Evolutionary conservation across 92 coral and sea anemone species (phyloP), one percentile per base, ranked within the genome.

Genomic region (Blastomussa wellsi): DNA sequence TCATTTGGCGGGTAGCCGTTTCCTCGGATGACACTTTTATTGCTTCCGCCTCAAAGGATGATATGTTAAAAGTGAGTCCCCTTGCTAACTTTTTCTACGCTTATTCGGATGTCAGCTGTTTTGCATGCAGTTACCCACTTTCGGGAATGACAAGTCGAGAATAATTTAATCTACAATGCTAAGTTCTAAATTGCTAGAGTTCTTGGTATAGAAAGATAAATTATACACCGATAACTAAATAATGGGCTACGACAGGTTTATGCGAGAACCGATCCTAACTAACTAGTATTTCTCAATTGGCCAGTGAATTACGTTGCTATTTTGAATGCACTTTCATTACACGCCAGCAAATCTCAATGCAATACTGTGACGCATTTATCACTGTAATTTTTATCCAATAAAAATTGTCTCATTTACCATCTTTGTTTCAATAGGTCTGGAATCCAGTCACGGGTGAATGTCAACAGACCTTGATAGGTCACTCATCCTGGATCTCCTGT

Each of bases 401-500:
- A 6, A 17, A 20, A 16, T 33, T 2, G 5, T 6, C 13, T 9
- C 12, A 1, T 70, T 70, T 22, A 22, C 31, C 33, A 53, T 31
- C 17, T 24, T 39, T 74, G 24, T 29, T 7, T 62, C 73, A 22
- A 42, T 8, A 85, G 88, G 97, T 94, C n/a, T 94, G 97, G 97
- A 77, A 91, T 69, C 84, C 95, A 38, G 87, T 84, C 26, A 76
- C 79, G 12, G 94, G 97, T 7, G 92, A 87, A 57, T 94, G 97
- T 68, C 53, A 86, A 39, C 97, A 94, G 59, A 94, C 97, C 4
- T 76, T 94, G 70, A 86, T 94, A 36, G 97, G 97, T 37, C 97
- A 94, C 77, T 94, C 97, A 20, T 93, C 97, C 36, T 93, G 97
- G 97, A 90, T 93, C 33, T 91, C 97, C 3, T 92, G 93, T 28